Percentiles rank a stretch among this genome's conserved stretches.
Conservation (phyloP, 2,113 vertebrate species). For the Syrmaticus mikado region DNA sequence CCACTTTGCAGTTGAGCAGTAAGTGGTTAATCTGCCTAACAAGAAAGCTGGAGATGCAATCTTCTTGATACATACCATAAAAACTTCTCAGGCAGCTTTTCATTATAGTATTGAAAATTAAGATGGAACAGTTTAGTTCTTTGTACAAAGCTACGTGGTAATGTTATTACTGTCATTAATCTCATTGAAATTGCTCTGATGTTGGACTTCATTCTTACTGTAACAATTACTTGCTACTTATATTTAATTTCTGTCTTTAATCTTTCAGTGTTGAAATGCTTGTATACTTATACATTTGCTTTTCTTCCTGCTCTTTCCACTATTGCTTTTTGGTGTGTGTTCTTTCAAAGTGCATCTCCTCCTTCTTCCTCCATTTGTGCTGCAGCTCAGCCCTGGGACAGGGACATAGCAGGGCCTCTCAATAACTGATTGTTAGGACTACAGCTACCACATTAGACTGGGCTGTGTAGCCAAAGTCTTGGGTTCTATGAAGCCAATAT, state of each 20-base stretch:
- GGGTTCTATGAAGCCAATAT: not conserved
- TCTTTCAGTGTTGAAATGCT: not conserved
- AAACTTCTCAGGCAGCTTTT: constrained; percentile 58
- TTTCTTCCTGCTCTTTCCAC: not conserved
- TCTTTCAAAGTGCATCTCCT: not conserved
- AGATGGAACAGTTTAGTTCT: constrained; percentile 37
- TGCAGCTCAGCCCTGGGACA: not conserved
- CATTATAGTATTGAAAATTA: constrained; percentile 45
- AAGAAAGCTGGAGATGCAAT: constrained; percentile 46
- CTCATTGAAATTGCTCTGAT: constrained; percentile 28
- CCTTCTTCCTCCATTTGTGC: not conserved
- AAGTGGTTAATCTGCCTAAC: constrained; percentile 67
- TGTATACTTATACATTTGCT: not conserved
- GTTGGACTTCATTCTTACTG: constrained; percentile 29
- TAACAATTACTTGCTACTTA: constrained; percentile 38
- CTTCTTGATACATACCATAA: constrained; percentile 47
- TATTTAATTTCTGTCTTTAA: not conserved
- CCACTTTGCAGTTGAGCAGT: constrained; percentile 35
- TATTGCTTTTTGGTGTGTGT: not conserved
- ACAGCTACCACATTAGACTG: not conserved
- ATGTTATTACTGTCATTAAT: constrained; percentile 56
- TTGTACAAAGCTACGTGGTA: constrained; percentile 10
- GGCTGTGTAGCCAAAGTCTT: not conserved
- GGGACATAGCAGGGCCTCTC: not conserved
- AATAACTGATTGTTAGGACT: not conserved